Base-by-base conservation (phyloP, 2,888 invertebrate species). In the Acanthacorydalis orientalis region DNA sequence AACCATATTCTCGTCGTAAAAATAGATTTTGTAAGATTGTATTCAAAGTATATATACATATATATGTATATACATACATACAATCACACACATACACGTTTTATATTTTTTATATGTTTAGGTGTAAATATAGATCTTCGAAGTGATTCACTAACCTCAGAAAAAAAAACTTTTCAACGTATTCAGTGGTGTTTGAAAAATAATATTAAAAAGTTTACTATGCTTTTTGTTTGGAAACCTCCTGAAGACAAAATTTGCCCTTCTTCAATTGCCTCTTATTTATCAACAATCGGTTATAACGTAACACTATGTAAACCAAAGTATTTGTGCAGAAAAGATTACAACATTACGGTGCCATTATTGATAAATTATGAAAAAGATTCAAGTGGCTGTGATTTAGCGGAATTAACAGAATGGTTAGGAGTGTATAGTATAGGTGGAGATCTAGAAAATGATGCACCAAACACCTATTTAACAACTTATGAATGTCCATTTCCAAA, bases 241-340 rank as follows among this genome's bases (percentile, higher is more conserved):
- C 67, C 68, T 51, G 64, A 64, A 15, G 57, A 61, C 45, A 59
- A 59, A 11, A 51, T 74, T 23, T 77, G 76, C 53, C 73, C 75
- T 42, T 77, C 77, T n/a, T 75, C 77, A 1, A 53, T 74, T 40
- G 76, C 76, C 10, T 70, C 72, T 52, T 77, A 73, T 64, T 72
- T 77, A 53, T 50, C 62, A 38, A 61, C 66, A 52, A 59, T 57
- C 44, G 66, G 68, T 7, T 70, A 69, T 53, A 53, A 56, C 4
- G 67, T 74, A 2, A 61, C 63, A 48, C 52, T 68, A 32, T 72
- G 70, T 54, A 58, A 58, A 39, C 68, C 72, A 33, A 62, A 59
- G 48, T 59, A 64, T 44, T 55, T 53, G 33, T 57, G 60, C 12
- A 62, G 60, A 41, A 58, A 56, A 4, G 57, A 63, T 14, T 62